Evolutionary conservation across 2,797 vertebrate species (phyloP).

Genomic region (Neosilurus hyrtlii): DNA sequence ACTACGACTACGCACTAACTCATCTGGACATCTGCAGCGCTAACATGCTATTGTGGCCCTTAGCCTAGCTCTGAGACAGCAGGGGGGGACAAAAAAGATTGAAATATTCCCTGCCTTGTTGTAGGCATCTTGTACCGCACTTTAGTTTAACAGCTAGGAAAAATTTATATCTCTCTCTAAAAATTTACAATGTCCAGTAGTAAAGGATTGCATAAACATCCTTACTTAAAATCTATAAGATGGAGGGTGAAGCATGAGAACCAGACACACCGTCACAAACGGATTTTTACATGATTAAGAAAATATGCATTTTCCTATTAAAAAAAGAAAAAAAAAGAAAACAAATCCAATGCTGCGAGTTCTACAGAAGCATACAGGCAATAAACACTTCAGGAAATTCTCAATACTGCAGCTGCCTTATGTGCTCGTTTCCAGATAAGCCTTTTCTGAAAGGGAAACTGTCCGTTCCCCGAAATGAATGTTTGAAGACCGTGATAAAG

Average conservation of each 20-base stretch:
- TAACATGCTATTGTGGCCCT: slow-evolving; percentile 15
- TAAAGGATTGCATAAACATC: not conserved
- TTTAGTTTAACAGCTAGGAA: not conserved
- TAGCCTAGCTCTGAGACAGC: not conserved
- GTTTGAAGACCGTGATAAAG: not conserved
- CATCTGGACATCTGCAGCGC: slow-evolving; percentile 16
- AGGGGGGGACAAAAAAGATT: not conserved
- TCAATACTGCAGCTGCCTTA: not conserved
- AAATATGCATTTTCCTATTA: too few species aligned
- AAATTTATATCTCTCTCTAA: too few species aligned
- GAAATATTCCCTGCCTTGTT: not conserved
- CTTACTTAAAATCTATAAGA: not conserved
- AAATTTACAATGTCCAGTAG: too few species aligned
- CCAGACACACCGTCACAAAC: not conserved
- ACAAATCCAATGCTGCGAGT: not conserved
- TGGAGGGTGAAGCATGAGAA: not conserved
- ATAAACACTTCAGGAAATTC: not conserved
- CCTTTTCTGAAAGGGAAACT: not conserved
- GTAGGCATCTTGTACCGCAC: not conserved
- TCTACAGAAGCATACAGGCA: not conserved
- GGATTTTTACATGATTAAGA: not conserved
- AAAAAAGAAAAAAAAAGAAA: not conserved
- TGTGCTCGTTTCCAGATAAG: not conserved
- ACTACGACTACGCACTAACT: not conserved
- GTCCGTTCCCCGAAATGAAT: not conserved